Evolutionary conservation across 1,140 invertebrate genomes (phyloP), one percentile per base, ranked within the genome.

Genomic region (Rhyzopertha dominica): DNA sequence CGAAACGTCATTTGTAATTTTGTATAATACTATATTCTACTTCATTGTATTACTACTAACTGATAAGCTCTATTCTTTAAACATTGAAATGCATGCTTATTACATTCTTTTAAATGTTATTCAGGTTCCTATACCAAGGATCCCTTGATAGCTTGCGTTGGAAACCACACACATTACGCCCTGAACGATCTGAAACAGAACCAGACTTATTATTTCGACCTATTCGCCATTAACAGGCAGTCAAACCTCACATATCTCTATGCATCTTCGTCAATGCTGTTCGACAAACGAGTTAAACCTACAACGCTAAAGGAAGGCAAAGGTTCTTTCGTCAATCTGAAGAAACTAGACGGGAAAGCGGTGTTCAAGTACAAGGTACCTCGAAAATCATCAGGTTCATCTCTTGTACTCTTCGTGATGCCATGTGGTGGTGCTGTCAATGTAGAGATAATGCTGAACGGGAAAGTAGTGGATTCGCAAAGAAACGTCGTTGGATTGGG

Each of bases 121-220:
- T n/a, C 7, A 19, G 23, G 14, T 16, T n/a, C 16, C 1, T 10
- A 7, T 12, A 36, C 14, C 20, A 61, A 58, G 36, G 69, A 73
- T 54, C 63, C 71, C 4, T 58, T 72, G 16, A 70, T 78, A 16
- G 69, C 70, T 4, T 78, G 76, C 49, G 68, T 77, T 9, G 73
- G 72, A 2, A 63, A 65, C 7, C 70, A 70, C 45, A 76, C 73
- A 2, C 73, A 75, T 49, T 75, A 75, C 61, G 69, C 74, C 0
- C 63, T 79, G 14, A 69, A 71, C 56, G 71, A 77, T 47, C 50
- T 79, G 37, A 68, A 73, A 47, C 67, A 73, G 9, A 71, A 68
- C 36, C 68, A 66, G 46, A 49, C 60, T 5, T 74, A 74, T 43
- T 70, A 68, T 51, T 67, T 73, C 34, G 67, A 69, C 51, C 46